Percentiles rank a stretch among this genome's conserved stretches.
Conservation (phyloP, 2,113 vertebrate genomes). For the Prietella phreatophila region DNA sequence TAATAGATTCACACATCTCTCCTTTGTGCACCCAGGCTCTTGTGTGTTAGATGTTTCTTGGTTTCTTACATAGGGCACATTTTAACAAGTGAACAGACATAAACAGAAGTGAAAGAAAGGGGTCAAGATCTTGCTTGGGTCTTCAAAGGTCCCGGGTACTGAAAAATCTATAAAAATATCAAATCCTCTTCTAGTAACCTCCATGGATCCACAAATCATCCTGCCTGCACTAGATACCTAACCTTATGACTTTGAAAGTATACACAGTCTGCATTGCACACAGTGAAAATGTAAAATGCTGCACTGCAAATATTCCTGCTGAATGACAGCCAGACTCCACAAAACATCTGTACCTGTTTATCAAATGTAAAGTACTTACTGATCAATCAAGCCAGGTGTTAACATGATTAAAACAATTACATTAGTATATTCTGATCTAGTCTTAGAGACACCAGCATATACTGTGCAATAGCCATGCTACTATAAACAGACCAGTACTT, state of each 20-base stretch:
- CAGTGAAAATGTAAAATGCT: neutral
- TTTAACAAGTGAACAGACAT: constrained; percentile 33
- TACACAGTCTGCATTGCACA: neutral
- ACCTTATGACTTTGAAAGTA: constrained; percentile 19
- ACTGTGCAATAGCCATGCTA: neutral
- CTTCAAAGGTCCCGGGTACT: neutral
- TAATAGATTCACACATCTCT: constrained; percentile 14
- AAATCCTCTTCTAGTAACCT: constrained; percentile 36
- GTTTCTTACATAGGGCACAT: constrained; percentile 16
- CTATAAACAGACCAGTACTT: constrained; percentile 5
- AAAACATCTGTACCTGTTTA: neutral
- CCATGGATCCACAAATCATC: constrained; percentile 42
- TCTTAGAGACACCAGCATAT: neutral
- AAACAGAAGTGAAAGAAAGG: neutral
- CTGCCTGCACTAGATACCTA: neutral
- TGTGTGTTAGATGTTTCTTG: constrained; percentile 30
- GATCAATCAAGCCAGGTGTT: neutral
- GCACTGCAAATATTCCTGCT: neutral
- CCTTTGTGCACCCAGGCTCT: constrained; percentile 20
- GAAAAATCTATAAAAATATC: constrained; percentile 32
- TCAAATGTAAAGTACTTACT: neutral
- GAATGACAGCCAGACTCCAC: neutral
- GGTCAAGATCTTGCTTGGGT: neutral
- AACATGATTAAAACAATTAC: neutral
- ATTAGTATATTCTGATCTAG: neutral